phyloP scores from a whole-genome alignment of 2,113 vertebrate genomes.

The Synodontis membranacea region DNA sequence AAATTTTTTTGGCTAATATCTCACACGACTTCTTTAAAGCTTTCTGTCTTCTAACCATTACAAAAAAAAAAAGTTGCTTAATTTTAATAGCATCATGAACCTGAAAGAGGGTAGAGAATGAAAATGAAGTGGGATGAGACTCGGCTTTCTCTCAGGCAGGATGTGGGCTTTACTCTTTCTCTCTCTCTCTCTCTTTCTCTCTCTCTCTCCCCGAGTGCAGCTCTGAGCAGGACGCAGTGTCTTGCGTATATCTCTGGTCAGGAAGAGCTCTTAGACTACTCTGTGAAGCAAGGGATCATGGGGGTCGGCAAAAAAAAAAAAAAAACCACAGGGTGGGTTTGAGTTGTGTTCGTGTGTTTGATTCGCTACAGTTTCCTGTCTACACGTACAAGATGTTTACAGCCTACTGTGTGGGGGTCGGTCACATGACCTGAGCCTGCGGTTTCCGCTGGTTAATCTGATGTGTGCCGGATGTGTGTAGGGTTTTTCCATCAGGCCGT shows the following conservation, averaged over 20 bases:
- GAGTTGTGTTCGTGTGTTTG: background rate
- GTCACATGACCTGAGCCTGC: slow-evolving; percentile 18
- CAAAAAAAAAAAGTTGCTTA: background rate
- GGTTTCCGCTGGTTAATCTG: slow-evolving; percentile 11
- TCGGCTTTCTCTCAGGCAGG: background rate
- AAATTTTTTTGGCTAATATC: background rate
- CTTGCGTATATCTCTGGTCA: background rate
- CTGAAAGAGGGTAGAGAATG: background rate
- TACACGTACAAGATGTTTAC: background rate
- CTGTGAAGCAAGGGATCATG: slow-evolving; percentile 28
- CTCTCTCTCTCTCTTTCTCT: too few species aligned
- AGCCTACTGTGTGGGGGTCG: background rate
- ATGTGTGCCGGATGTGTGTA: background rate
- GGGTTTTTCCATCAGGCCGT: background rate
- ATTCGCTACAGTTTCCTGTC: background rate
- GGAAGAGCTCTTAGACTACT: background rate
- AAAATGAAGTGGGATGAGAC: background rate
- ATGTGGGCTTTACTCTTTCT: slow-evolving; percentile 15
- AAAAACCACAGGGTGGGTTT: background rate
- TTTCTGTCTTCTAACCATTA: background rate
- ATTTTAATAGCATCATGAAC: background rate
- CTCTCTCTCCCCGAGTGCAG: background rate
- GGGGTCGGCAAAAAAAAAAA: background rate
- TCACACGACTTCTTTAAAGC: background rate
- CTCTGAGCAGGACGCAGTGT: slow-evolving; percentile 55